Evolutionary conservation across 1,140 invertebrate species (phyloP).

Genomic region (Drosophila mojavensis): DNA sequence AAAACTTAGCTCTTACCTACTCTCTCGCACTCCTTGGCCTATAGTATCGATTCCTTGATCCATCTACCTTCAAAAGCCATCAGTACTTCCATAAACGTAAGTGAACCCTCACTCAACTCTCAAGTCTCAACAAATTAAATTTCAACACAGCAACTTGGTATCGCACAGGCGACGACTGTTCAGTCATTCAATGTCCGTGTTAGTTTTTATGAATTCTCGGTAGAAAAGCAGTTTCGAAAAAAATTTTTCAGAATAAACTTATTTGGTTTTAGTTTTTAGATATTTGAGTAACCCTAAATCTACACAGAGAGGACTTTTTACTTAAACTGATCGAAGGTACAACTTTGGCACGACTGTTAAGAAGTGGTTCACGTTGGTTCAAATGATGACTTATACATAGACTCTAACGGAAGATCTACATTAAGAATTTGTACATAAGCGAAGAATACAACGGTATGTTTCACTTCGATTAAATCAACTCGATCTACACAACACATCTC

Average conservation of each 20-base stretch:
- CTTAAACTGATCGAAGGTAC: slow-evolving; percentile 1
- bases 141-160: neutral
- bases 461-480: no score
- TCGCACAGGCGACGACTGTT: neutral
- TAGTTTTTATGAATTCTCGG: slow-evolving; percentile 10
- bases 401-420: neutral
- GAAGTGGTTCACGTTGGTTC: slow-evolving; percentile 6
- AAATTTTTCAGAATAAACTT: slow-evolving; percentile 16
- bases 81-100: no score
- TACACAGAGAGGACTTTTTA: slow-evolving; percentile 17
- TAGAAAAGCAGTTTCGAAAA: slow-evolving; percentile 10
- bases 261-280: slow-evolving; percentile 24
- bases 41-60: no score
- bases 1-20: no score
- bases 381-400: slow-evolving; percentile 3
- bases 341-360: slow-evolving; percentile 11
- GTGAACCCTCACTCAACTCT: no score
- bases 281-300: slow-evolving; percentile 18
- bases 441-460: slow-evolving; percentile 6
- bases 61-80: no score
- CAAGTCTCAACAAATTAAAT: neutral
- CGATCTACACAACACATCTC: no score
- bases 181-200: neutral
- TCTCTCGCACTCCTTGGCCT: no score
- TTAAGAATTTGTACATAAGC: neutral